These are phyloP conservation scores for Lytechinus variegatus DNA, from an alignment of 35 echinoderm and acorn worm species.

Conservation along the genomic window DNA sequence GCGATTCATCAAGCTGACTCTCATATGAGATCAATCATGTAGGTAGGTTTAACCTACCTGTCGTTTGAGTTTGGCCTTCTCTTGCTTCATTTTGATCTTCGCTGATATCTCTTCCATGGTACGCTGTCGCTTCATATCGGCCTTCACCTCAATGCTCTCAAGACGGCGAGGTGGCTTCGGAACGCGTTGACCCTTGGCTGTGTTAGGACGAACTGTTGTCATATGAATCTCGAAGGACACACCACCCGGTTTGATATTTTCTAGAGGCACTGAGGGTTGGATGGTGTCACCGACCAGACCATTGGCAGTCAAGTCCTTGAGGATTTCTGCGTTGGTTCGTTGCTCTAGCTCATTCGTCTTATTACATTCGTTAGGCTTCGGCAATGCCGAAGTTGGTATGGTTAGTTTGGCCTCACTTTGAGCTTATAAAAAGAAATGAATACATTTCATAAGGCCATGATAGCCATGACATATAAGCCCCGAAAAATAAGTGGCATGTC, in stretches of 20 bases:
- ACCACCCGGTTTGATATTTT: not conserved
- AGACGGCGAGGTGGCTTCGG: not conserved
- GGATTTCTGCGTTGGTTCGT: conserved; percentile 1
- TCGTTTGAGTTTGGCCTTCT: not conserved
- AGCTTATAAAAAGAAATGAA: not conserved
- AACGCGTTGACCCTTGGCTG: not conserved
- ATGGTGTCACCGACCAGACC: not conserved
- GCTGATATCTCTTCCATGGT: not conserved
- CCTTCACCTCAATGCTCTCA: not conserved
- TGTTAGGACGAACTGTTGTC: not conserved
- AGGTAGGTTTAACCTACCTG: not conserved
- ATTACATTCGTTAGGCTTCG: not conserved
- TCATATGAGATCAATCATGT: too few species aligned
- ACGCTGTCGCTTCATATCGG: not conserved
- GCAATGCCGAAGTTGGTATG: not conserved
- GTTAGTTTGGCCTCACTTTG: not conserved
- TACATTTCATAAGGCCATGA: too few species aligned
- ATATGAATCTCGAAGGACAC: conserved; percentile 2
- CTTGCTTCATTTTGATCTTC: not conserved
- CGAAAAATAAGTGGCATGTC: too few species aligned
- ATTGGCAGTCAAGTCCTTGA: not conserved
- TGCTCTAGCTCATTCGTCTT: not conserved
- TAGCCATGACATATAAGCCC: too few species aligned
- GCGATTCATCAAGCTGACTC: too few species aligned
- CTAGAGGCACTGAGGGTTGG: not conserved